phyloP scores from a whole-genome alignment of 1,140 invertebrate species.

The Drosophila hydei region DNA sequence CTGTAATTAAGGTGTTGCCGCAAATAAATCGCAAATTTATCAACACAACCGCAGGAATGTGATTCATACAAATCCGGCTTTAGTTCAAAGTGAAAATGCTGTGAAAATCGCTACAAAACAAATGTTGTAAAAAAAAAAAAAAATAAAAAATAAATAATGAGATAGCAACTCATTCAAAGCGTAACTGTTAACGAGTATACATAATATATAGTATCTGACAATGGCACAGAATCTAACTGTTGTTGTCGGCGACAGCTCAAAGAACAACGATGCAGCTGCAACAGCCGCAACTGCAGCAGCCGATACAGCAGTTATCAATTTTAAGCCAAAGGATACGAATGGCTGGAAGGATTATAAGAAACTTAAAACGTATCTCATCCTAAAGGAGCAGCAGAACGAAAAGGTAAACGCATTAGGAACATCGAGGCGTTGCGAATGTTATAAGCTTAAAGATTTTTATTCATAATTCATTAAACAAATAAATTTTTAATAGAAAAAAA shows the following conservation, averaged over 20 bases:
- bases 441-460: too few species aligned
- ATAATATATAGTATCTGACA: conserved; percentile 6
- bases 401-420: too few species aligned
- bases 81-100: conserved; percentile 27
- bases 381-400: conserved; percentile 76
- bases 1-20: conserved; percentile 66
- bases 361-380: conserved; percentile 78
- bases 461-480: too few species aligned
- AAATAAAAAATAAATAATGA: conserved; percentile 11
- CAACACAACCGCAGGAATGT: conserved; percentile 41
- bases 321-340: conserved; percentile 75
- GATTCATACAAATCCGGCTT: not conserved
- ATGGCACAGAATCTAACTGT: conserved; percentile 70
- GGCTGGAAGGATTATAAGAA: conserved; percentile 82
- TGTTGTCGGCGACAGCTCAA: conserved; percentile 40
- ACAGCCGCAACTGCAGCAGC: conserved; percentile 8
- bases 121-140: not conserved
- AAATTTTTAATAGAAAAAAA: not conserved
- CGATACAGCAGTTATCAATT: conserved; percentile 40
- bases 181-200: conserved; percentile 18
- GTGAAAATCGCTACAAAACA: conserved; percentile 9
- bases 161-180: conserved; percentile 26
- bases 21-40: conserved; percentile 30
- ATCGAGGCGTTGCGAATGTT: too few species aligned
- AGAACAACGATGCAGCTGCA: conserved; percentile 17